Percentiles rank a stretch among this genome's conserved stretches.
Conservation (phyloP, 2,113 vertebrate genomes). For the Heterocephalus glaber region DNA sequence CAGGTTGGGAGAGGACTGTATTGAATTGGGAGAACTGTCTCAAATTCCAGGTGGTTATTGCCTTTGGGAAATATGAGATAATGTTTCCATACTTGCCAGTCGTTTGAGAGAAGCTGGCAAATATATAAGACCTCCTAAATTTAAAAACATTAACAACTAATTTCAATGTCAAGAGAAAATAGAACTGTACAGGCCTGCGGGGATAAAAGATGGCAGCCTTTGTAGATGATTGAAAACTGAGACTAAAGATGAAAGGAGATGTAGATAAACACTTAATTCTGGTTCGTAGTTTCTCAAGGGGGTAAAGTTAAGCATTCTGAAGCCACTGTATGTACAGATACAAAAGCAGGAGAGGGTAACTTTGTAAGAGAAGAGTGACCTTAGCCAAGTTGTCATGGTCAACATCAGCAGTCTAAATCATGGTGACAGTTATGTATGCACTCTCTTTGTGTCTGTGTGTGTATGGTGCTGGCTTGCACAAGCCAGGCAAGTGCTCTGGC, state of each 20-base stretch:
- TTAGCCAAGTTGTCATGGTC: neutral
- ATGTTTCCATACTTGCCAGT: neutral
- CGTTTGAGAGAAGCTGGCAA: neutral
- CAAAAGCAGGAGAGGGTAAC: neutral
- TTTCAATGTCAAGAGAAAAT: neutral
- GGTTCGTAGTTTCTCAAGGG: neutral
- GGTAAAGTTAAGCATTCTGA: neutral
- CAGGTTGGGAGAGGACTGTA: neutral
- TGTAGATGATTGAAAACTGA: neutral
- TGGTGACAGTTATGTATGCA: neutral
- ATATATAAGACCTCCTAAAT: neutral
- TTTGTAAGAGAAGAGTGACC: neutral
- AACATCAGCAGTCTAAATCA: neutral
- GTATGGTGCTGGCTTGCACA: neutral
- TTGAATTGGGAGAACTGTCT: neutral
- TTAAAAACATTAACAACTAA: neutral
- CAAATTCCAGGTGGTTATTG: neutral
- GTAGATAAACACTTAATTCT: neutral
- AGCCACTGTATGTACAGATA: neutral
- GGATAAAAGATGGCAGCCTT: neutral
- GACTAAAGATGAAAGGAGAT: neutral
- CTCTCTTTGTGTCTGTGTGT: neutral
- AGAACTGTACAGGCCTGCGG: neutral
- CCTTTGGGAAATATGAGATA: neutral
- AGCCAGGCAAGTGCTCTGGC: neutral